These are phyloP conservation scores for Endotricha flammealis DNA, from an alignment of 2,888 invertebrate genomes.

Conservation along the genomic window DNA sequence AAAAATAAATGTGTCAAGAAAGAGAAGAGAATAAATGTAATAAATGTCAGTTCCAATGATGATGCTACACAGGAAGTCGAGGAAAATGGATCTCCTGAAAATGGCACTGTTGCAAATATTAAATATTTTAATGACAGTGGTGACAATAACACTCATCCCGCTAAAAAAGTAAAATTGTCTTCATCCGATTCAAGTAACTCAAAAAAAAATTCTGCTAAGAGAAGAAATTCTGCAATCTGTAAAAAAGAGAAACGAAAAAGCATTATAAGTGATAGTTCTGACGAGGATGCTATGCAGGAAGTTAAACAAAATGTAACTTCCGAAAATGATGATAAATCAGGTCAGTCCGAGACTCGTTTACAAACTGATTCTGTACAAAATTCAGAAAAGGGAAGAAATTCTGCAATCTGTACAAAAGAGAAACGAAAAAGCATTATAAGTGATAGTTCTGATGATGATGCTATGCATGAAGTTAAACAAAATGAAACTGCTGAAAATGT, in stretches of 20 bases:
- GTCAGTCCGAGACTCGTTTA: conserved; percentile 1
- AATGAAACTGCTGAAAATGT: too few species aligned
- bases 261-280: conserved; percentile 31
- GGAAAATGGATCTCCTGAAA: too few species aligned
- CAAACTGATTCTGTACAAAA: background rate
- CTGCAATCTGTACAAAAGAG: background rate
- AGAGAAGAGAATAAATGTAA: too few species aligned
- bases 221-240: background rate
- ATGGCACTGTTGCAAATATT: too few species aligned
- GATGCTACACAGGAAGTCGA: too few species aligned
- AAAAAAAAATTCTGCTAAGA: background rate
- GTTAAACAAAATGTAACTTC: too few species aligned
- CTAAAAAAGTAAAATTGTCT: too few species aligned
- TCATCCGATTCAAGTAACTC: background rate
- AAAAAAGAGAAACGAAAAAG: conserved; percentile 13
- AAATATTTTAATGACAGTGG: too few species aligned
- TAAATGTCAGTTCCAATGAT: too few species aligned
- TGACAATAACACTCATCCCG: too few species aligned
- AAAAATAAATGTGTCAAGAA: too few species aligned
- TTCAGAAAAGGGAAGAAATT: background rate
- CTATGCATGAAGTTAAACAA: conserved; percentile 10
- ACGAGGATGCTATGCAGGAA: conserved; percentile 19
- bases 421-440: conserved; percentile 19
- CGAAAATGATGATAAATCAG: conserved; percentile 4
- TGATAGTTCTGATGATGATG: conserved; percentile 33